phyloP scores from a whole-genome alignment of 2,797 vertebrate genomes.

The Sternotherus odoratus region DNA sequence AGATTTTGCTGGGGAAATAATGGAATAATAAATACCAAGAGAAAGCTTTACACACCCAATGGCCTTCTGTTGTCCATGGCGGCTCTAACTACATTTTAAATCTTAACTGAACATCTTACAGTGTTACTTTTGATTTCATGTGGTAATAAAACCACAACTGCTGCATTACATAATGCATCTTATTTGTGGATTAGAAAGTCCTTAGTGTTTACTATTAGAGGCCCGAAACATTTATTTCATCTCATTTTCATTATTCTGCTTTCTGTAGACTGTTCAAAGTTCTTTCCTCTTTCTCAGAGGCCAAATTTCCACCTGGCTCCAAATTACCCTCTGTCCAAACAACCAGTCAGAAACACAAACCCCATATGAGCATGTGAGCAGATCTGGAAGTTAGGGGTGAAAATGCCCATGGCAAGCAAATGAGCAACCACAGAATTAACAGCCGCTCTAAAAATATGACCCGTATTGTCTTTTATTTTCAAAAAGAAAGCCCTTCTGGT shows the following conservation, averaged over 20 bases:
- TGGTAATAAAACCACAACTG: conserved; percentile 17
- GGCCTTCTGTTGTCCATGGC: neutral
- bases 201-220: conserved; percentile 38
- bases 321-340: neutral
- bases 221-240: neutral
- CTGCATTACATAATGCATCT: neutral
- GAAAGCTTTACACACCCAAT: neutral
- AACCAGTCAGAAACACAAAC: neutral
- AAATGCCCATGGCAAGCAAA: neutral
- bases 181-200: neutral
- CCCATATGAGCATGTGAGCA: neutral
- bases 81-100: neutral
- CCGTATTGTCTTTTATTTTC: neutral
- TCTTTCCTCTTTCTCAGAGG: neutral
- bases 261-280: conserved; percentile 22
- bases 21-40: neutral
- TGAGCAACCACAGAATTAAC: neutral
- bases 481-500: neutral
- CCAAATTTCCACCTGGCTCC: conserved; percentile 51
- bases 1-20: neutral
- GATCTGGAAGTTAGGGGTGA: neutral
- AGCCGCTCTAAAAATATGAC: neutral
- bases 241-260: neutral
- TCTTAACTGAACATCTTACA: neutral
- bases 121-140: neutral